phyloP scores from a whole-genome alignment of 2,113 vertebrate species.

The human region DNA sequence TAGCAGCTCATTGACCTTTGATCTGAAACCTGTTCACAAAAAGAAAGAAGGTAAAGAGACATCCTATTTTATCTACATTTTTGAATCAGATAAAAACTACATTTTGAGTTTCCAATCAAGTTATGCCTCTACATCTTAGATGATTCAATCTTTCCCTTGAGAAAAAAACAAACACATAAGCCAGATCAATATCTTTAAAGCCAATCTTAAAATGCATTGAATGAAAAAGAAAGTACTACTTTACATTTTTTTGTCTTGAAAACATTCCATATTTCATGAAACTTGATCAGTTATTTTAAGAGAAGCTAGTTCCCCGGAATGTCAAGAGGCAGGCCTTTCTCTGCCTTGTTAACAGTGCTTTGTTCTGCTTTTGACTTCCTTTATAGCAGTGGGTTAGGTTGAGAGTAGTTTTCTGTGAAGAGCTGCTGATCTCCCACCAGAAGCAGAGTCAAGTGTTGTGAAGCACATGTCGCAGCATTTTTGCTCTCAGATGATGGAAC shows the following conservation, averaged over 20 bases:
- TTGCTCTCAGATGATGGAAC: neutral
- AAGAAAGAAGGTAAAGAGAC: neutral
- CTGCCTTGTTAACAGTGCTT: neutral
- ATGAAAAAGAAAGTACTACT: neutral
- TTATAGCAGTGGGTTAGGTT: neutral
- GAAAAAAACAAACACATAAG: neutral
- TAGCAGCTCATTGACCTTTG: neutral
- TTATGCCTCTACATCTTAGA: neutral
- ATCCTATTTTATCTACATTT: neutral
- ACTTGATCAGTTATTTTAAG: neutral
- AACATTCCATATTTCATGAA: neutral
- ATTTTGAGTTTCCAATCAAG: conserved; percentile 23
- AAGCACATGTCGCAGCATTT: neutral
- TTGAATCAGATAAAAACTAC: neutral
- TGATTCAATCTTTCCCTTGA: neutral
- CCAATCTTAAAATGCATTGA: neutral
- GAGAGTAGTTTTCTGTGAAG: neutral
- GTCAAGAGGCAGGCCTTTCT: neutral
- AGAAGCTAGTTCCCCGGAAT: neutral
- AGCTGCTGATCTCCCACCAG: neutral
- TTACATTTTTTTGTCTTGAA: neutral
- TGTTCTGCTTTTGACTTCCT: neutral
- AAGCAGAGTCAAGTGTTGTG: neutral
- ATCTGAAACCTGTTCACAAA: neutral
- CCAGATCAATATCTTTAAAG: neutral